phyloP scores from a whole-genome alignment of 1,140 invertebrate genomes.

The Arion vulgaris region DNA sequence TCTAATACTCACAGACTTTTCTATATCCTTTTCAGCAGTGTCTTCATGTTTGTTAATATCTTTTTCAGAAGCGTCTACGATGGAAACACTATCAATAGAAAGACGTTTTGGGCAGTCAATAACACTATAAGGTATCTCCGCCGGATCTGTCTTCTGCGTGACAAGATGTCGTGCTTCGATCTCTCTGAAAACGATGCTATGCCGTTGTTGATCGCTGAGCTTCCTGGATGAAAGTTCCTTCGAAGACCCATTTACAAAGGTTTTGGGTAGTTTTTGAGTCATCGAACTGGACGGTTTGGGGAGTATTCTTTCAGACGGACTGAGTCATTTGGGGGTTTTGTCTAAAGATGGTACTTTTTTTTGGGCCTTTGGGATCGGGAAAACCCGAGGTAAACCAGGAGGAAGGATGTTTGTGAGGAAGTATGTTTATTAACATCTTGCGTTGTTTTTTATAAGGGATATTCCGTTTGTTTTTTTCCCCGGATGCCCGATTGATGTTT shows the following conservation, averaged over 20 bases:
- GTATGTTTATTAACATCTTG: neutral
- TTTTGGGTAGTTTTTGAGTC: neutral
- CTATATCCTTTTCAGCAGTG: too few species aligned
- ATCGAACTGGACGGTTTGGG: neutral
- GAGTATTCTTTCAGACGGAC: too few species aligned
- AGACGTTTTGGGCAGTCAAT: neutral
- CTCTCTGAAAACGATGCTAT: too few species aligned
- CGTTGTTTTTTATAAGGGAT: neutral
- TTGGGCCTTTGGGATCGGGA: constrained; percentile 5
- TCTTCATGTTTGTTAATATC: neutral
- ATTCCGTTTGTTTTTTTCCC: neutral
- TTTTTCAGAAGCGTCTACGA: neutral
- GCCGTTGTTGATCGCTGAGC: too few species aligned
- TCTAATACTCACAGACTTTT: neutral
- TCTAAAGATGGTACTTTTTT: neutral
- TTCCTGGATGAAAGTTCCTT: too few species aligned
- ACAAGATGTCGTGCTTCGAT: too few species aligned
- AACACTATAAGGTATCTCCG: too few species aligned
- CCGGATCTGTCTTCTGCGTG: too few species aligned
- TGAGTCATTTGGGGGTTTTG: neutral
- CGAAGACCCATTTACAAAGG: too few species aligned
- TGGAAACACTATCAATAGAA: neutral
- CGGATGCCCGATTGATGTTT: neutral
- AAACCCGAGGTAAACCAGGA: neutral
- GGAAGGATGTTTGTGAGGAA: neutral